These are phyloP conservation scores for Dreissena polymorpha DNA, from an alignment of 1,140 invertebrate species.

Conservation along the genomic window DNA sequence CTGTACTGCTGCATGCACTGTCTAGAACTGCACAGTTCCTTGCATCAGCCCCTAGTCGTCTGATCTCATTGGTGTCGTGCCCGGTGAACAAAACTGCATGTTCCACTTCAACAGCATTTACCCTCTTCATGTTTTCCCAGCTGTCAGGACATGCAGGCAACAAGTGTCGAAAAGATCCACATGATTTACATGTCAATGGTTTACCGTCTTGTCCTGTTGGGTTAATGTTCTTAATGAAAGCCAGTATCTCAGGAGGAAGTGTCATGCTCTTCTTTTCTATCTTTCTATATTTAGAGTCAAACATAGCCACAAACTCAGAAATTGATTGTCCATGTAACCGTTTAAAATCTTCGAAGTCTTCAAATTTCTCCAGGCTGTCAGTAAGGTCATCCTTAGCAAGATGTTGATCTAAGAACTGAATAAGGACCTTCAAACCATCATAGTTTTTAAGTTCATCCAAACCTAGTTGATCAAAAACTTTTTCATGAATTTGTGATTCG, in stretches of 20 bases:
- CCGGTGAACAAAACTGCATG: constrained; percentile 51
- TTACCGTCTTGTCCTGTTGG: constrained; percentile 14
- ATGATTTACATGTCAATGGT: constrained; percentile 31
- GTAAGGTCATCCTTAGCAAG: constrained; percentile 57
- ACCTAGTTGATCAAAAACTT: constrained; percentile 29
- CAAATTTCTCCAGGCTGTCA: constrained; percentile 56
- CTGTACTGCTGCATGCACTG: constrained; percentile 55
- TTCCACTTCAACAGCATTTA: constrained; percentile 44
- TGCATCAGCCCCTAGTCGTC: constrained; percentile 41
- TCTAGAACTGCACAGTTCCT: constrained; percentile 56
- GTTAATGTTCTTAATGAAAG: constrained; percentile 54
- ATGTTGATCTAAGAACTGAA: constrained; percentile 54
- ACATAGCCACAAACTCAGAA: constrained; percentile 29
- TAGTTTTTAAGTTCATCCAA: constrained; percentile 47
- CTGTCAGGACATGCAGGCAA: constrained; percentile 21
- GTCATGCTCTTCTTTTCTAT: constrained; percentile 61
- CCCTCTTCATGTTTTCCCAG: constrained; percentile 48
- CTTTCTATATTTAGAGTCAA: constrained; percentile 56
- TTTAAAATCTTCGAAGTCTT: constrained; percentile 56
- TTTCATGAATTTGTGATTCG: constrained; percentile 40
- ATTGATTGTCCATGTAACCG: constrained; percentile 32
- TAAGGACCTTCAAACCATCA: constrained; percentile 50
- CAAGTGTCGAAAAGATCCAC: constrained; percentile 36
- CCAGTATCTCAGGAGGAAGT: constrained; percentile 55
- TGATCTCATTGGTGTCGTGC: constrained; percentile 32